phyloP scores from a whole-genome alignment of 2,797 vertebrate species.

The Tadarida brasiliensis region DNA sequence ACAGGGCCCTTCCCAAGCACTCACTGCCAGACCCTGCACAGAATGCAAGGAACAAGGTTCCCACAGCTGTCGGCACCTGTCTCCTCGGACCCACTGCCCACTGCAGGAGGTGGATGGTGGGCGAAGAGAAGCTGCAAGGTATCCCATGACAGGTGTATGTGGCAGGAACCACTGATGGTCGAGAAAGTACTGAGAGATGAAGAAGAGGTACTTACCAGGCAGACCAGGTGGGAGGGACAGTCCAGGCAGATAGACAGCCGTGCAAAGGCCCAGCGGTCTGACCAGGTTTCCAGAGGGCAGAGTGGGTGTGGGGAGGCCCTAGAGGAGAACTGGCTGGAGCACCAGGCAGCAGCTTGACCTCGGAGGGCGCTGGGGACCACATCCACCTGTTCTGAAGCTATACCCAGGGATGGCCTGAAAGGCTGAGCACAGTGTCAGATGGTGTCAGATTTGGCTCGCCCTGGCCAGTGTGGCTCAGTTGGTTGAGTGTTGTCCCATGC shows the following conservation, averaged over 20 bases:
- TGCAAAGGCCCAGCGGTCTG: neutral
- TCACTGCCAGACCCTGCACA: neutral
- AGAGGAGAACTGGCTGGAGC: neutral
- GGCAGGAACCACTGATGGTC: rapidly evolving
- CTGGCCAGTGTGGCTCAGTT: neutral
- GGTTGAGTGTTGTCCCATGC: too few species aligned
- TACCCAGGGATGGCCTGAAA: neutral
- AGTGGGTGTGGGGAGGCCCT: neutral
- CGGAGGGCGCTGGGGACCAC: neutral
- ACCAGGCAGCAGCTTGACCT: neutral
- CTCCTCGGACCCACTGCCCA: neutral
- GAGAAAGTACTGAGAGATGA: neutral
- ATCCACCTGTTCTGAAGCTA: neutral
- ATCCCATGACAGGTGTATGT: neutral
- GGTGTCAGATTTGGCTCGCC: neutral
- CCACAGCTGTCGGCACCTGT: too few species aligned
- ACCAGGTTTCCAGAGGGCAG: neutral
- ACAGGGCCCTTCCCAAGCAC: neutral
- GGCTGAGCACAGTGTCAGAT: neutral
- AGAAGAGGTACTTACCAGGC: neutral
- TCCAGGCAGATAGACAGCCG: rapidly evolving
- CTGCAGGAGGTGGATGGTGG: neutral
- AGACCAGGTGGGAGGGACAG: neutral
- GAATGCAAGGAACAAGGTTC: neutral
- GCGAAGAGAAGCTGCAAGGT: too few species aligned